These are phyloP conservation scores for Osmerus mordax DNA, from an alignment of 2,113 vertebrate species.

Conservation along the genomic window DNA sequence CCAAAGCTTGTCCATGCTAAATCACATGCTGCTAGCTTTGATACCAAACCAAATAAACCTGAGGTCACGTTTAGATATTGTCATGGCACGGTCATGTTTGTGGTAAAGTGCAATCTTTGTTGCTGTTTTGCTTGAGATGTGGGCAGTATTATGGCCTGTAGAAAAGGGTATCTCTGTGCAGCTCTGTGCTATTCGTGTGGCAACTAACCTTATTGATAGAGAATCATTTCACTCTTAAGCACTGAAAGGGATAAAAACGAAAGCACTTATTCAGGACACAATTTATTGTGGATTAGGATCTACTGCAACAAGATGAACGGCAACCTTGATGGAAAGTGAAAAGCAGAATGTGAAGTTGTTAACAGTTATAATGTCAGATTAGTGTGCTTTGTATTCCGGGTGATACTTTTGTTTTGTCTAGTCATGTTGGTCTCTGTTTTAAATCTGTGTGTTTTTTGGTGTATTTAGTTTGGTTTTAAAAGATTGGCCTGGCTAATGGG, in stretches of 20 bases:
- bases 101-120: too few species aligned
- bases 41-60: constrained; percentile 25
- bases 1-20: neutral
- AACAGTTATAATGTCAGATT: neutral
- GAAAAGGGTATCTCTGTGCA: neutral
- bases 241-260: neutral
- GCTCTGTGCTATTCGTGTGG: neutral
- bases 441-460: too few species aligned
- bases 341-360: neutral
- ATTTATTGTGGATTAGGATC: neutral
- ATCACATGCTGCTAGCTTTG: constrained; percentile 6
- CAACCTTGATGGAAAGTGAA: neutral
- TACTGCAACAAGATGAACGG: neutral
- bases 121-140: too few species aligned
- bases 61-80: constrained; percentile 5
- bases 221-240: neutral
- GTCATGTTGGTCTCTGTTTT: too few species aligned
- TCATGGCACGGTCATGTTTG: neutral
- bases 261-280: neutral
- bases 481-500: neutral
- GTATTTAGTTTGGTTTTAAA: neutral
- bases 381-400: constrained; percentile 1
- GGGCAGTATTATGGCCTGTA: too few species aligned
- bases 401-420: constrained; percentile 17
- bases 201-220: neutral